Evolutionary conservation across 2,113 vertebrate genomes (phyloP).

Genomic region (Odocoileus virginianus): DNA sequence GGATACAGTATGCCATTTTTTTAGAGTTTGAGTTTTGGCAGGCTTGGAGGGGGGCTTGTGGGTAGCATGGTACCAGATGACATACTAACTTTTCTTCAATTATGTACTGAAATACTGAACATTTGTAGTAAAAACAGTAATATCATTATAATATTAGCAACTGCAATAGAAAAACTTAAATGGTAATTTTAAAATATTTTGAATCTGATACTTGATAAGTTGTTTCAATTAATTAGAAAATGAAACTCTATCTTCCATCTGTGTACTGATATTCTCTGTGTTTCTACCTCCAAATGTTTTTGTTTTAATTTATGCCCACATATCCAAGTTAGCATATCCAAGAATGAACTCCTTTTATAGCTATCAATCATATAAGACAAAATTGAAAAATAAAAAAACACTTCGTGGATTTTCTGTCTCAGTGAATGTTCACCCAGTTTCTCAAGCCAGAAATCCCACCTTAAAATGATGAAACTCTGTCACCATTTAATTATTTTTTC

Average conservation of each 20-base stretch:
- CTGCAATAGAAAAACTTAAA: background rate
- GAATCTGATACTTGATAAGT: conserved; percentile 5
- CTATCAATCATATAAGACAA: background rate
- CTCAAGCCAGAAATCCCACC: background rate
- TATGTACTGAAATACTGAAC: background rate
- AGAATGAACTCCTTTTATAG: background rate
- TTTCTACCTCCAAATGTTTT: background rate
- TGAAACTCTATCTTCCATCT: background rate
- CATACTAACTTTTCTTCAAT: background rate
- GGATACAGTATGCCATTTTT: background rate
- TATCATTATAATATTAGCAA: background rate
- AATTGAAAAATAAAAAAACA: background rate
- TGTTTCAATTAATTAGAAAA: background rate
- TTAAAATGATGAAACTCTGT: background rate
- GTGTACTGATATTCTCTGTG: background rate
- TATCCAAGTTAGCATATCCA: background rate
- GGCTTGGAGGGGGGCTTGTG: background rate
- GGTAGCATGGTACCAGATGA: background rate
- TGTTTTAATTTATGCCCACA: background rate
- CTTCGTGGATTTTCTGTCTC: background rate
- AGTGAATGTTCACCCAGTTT: background rate
- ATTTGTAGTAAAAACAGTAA: background rate
- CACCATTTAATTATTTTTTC: background rate
- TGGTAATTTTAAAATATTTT: background rate
- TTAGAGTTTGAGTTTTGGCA: background rate